Evolutionary conservation across 2,888 invertebrate genomes (phyloP).

Genomic region (Archips xylosteana): DNA sequence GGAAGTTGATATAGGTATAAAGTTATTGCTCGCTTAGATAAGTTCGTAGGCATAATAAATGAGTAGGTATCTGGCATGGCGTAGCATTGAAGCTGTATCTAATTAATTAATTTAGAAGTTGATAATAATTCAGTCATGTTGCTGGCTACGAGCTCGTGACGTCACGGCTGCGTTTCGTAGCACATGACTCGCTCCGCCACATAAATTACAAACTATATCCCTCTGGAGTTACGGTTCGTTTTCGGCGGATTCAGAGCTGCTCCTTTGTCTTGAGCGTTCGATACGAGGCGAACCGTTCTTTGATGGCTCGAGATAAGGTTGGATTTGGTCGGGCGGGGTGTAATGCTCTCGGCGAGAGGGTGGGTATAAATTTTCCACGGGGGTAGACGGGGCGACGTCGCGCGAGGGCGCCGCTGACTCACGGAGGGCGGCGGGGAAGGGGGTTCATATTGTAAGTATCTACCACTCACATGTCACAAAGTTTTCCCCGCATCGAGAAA

Average conservation of each 20-base stretch:
- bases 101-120: conserved; percentile 10
- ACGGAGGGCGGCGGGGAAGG: conserved; percentile 61
- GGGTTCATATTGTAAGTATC: conserved; percentile 82
- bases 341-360: conserved; percentile 82
- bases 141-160: conserved; percentile 66
- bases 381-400: conserved; percentile 85
- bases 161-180: conserved; percentile 75
- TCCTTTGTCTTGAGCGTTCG: conserved; percentile 76
- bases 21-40: neutral
- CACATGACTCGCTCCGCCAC: conserved; percentile 76
- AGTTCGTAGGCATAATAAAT: neutral
- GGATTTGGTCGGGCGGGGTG: conserved; percentile 57
- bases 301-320: conserved; percentile 62
- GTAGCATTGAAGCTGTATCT: neutral
- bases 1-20: neutral
- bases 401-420: conserved; percentile 84
- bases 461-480: conserved; percentile 85
- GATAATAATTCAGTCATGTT: conserved; percentile 41
- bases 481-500: conserved; percentile 84
- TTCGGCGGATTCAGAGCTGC: conserved; percentile 77
- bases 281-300: conserved; percentile 58
- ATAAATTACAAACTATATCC: conserved; percentile 83
- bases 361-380: conserved; percentile 85
- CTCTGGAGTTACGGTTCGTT: conserved; percentile 82
- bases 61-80: neutral